phyloP scores from a whole-genome alignment of 2,888 invertebrate species.

The Cylloceria caligata region DNA sequence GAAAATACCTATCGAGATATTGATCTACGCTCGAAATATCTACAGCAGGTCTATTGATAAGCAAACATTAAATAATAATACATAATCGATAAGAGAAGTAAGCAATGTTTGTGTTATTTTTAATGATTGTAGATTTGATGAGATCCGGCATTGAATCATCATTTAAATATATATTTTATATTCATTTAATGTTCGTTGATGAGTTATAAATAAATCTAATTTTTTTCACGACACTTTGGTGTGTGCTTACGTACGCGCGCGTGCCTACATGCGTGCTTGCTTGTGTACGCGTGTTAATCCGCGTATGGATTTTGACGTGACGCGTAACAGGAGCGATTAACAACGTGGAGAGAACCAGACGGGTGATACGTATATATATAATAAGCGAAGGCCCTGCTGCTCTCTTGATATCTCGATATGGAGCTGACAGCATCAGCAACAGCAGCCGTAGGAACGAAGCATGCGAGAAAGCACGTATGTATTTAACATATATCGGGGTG shows the following conservation, averaged over 20 bases:
- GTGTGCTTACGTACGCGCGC: not conserved
- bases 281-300: not conserved
- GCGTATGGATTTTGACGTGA: slow-evolving; percentile 27
- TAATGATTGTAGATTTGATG: slow-evolving; percentile 4
- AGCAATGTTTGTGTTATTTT: slow-evolving; percentile 1
- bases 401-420: slow-evolving; percentile 67
- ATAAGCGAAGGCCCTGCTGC: slow-evolving; percentile 23
- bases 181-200: not conserved
- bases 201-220: slow-evolving; percentile 39
- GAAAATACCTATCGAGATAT: slow-evolving; percentile 15
- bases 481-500: slow-evolving; percentile 4
- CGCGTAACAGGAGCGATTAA: slow-evolving; percentile 51
- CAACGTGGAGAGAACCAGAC: slow-evolving; percentile 61
- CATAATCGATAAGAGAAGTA: not conserved
- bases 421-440: slow-evolving; percentile 55
- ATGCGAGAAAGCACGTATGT: slow-evolving; percentile 54
- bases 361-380: slow-evolving; percentile 23
- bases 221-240: slow-evolving; percentile 27
- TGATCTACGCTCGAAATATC: not conserved
- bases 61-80: slow-evolving; percentile 24
- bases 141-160: not conserved
- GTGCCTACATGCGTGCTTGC: not conserved
- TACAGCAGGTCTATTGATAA: slow-evolving; percentile 3
- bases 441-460: slow-evolving; percentile 41
- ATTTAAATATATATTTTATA: not conserved